Percentiles rank a stretch among this genome's conserved stretches.
Evolutionary conservation across 2,888 invertebrate genomes (phyloP).

Genomic region (Eupeodes latifasciatus): DNA sequence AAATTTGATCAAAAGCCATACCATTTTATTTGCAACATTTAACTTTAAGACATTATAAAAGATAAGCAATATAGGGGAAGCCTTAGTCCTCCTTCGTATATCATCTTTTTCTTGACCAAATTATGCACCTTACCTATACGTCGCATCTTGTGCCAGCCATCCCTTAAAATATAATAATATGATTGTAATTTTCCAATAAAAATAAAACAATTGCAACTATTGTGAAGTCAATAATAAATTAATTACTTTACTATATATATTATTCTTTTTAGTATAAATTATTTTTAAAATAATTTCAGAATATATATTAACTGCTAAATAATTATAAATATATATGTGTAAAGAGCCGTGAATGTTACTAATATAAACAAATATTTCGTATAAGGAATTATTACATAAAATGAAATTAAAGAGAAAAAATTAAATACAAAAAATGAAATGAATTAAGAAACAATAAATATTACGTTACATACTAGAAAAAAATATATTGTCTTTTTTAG

Average conservation of each 20-base stretch:
- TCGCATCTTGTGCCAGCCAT: neutral
- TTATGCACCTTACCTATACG: too few relatives aligned
- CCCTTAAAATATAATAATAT: neutral
- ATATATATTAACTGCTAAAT: conserved; percentile 26
- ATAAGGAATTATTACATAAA: conserved; percentile 45
- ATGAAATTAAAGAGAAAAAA: conserved; percentile 42
- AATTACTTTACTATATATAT: conserved; percentile 13
- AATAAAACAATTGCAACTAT: neutral
- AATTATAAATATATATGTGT: conserved; percentile 46
- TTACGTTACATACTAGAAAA: conserved; percentile 62
- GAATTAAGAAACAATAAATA: conserved; percentile 63
- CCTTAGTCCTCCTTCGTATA: too few relatives aligned
- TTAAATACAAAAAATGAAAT: conserved; percentile 53
- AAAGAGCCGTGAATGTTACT: conserved; percentile 64
- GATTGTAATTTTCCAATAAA: neutral
- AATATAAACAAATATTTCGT: conserved; percentile 43
- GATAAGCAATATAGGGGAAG: too few relatives aligned
- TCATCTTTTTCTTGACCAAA: too few relatives aligned
- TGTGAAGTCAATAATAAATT: neutral
- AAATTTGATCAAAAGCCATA: neutral
- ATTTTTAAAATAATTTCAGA: conserved; percentile 32
- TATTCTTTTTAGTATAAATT: conserved; percentile 13
- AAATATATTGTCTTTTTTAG: neutral
- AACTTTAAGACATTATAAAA: too few relatives aligned
- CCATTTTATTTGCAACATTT: too few relatives aligned